These are phyloP conservation scores for Palythoa grandiflora DNA, from an alignment of 92 coral and sea anemone genomes.

Conservation along the genomic window DNA sequence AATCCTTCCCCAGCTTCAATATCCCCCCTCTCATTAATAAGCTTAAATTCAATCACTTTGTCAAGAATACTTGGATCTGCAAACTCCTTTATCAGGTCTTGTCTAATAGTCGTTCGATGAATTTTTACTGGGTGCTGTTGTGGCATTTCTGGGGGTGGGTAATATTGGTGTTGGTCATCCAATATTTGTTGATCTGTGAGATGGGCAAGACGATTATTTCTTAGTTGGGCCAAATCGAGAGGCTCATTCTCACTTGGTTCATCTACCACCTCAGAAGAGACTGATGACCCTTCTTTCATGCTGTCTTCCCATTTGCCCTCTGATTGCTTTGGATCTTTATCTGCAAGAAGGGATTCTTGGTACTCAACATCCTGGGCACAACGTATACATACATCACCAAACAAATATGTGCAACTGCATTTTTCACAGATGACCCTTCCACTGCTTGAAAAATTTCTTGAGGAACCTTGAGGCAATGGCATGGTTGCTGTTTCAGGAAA, in stretches of 20 bases:
- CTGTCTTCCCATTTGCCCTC: neutral
- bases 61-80: neutral
- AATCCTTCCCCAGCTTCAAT: conserved; percentile 4
- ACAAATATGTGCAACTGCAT: conserved; percentile 21
- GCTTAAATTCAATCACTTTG: conserved; percentile 8
- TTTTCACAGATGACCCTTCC: conserved; percentile 23
- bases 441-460: conserved; percentile 9
- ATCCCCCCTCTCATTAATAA: neutral
- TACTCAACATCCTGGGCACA: neutral
- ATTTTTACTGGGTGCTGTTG: neutral
- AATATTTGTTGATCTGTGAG: conserved; percentile 6
- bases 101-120: neutral
- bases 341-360: conserved; percentile 7
- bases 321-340: neutral
- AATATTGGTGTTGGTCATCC: conserved; percentile 8
- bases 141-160: conserved; percentile 1
- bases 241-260: neutral
- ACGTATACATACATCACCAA: neutral
- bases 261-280: neutral
- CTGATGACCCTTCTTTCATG: neutral
- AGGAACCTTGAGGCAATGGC: neutral
- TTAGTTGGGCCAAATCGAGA: neutral
- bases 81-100: conserved; percentile 6
- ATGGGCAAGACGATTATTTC: neutral
- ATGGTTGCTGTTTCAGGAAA: neutral